phyloP scores from a whole-genome alignment of 2,113 vertebrate species.

The Nerophis lumbriciformis region DNA sequence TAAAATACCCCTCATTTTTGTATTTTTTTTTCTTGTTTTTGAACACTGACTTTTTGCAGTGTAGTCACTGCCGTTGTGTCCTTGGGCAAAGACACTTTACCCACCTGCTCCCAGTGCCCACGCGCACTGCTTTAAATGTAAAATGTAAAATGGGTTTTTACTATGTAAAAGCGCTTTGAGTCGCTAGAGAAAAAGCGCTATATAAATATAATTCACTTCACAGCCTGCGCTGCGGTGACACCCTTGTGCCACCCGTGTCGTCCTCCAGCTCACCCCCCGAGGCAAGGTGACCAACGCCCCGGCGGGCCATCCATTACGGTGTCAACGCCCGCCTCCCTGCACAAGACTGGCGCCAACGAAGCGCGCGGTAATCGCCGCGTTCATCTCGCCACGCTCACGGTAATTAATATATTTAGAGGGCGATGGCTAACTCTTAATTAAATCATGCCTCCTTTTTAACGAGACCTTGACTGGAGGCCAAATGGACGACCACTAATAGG shows the following conservation, averaged over 20 bases:
- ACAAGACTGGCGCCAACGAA: conserved; percentile 84
- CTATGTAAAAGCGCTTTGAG: too few species aligned
- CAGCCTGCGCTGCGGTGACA: too few species aligned
- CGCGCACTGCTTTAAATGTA: too few species aligned
- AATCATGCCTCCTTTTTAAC: conserved; percentile 94
- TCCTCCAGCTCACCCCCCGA: conserved; percentile 61
- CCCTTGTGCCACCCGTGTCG: conserved; percentile 25
- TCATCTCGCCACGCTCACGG: conserved; percentile 96
- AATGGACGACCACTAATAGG: conserved; percentile 95
- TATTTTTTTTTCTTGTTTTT: too few species aligned
- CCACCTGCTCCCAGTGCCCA: too few species aligned
- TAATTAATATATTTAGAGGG: conserved; percentile 97
- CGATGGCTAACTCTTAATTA: conserved; percentile 89
- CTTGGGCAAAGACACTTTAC: too few species aligned
- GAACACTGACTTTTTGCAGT: too few species aligned
- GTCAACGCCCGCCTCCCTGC: conserved; percentile 78
- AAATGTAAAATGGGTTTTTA: too few species aligned
- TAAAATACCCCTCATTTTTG: too few species aligned
- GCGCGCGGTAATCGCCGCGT: conserved; percentile 86
- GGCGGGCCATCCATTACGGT: conserved; percentile 87
- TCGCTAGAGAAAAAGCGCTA: too few species aligned
- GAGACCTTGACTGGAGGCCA: conserved; percentile 88
- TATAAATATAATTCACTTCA: too few species aligned
- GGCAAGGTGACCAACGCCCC: conserved; percentile 86
- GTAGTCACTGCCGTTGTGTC: too few species aligned